phyloP scores from a whole-genome alignment of 2,888 invertebrate species.

The Emmelina monodactyla region DNA sequence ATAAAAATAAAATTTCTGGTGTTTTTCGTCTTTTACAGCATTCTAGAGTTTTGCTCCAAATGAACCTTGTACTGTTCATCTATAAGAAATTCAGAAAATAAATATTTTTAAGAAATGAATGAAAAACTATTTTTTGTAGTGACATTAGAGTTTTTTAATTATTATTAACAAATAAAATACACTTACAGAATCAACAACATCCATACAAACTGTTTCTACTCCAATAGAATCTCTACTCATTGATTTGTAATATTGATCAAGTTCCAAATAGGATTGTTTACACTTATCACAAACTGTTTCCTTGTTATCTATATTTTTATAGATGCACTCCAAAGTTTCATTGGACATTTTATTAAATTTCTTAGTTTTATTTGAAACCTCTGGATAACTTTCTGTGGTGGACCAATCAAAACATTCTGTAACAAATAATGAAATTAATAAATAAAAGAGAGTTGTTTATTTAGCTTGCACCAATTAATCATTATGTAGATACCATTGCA shows the following conservation, averaged over 20 bases:
- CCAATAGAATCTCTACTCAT: conserved; percentile 64
- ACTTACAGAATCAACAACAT: conserved; percentile 71
- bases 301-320: conserved; percentile 27
- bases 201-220: conserved; percentile 70
- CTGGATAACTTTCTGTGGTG: too few species aligned
- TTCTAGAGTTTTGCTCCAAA: conserved; percentile 67
- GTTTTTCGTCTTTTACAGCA: conserved; percentile 66
- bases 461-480: not conserved
- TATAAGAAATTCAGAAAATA: conserved; percentile 26
- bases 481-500: conserved; percentile 65
- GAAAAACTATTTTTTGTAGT: not conserved
- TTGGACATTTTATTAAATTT: conserved; percentile 52
- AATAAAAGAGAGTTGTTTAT: conserved; percentile 3
- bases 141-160: not conserved
- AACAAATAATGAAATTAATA: conserved; percentile 22
- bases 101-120: not conserved
- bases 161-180: conserved; percentile 2
- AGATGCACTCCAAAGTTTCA: conserved; percentile 49
- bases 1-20: conserved; percentile 65
- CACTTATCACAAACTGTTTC: conserved; percentile 60
- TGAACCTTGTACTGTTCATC: conserved; percentile 71
- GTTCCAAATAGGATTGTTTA: conserved; percentile 52
- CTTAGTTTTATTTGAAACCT: conserved; percentile 53
- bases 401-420: conserved; percentile 66
- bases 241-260: conserved; percentile 66